Evolutionary conservation across 2,797 vertebrate species (phyloP).

Genomic region (Tachyglossus aculeatus): DNA sequence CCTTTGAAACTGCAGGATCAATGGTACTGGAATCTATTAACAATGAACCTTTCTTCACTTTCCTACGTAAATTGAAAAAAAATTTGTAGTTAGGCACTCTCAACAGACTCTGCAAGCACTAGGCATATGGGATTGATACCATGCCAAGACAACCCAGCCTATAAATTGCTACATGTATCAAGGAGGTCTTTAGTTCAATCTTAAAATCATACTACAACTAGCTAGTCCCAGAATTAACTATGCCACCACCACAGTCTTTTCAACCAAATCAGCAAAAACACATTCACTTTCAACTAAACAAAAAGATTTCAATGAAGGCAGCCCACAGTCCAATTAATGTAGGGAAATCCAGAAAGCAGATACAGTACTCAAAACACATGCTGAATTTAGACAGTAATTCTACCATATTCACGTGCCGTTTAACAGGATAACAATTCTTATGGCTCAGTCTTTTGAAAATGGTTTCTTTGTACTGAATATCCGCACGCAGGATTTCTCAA

Average conservation of each 20-base stretch:
- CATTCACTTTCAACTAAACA: slow-evolving; percentile 16
- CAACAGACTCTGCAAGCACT: slow-evolving; percentile 14
- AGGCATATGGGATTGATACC: neutral
- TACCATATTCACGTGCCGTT: too few relatives aligned
- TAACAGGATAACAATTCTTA: too few relatives aligned
- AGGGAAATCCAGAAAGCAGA: too few relatives aligned
- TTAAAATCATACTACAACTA: slow-evolving; percentile 13
- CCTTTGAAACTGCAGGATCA: slow-evolving; percentile 93
- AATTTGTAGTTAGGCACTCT: slow-evolving; percentile 18
- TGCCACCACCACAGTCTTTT: slow-evolving; percentile 25
- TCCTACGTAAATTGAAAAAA: slow-evolving; percentile 78
- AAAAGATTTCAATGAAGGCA: too few relatives aligned
- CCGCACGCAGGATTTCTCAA: too few relatives aligned
- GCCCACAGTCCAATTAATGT: too few relatives aligned
- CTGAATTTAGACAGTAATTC: too few relatives aligned
- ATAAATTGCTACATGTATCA: neutral
- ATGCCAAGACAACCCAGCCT: neutral
- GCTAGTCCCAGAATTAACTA: too few relatives aligned
- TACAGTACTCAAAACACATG: too few relatives aligned
- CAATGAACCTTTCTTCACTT: slow-evolving; percentile 96
- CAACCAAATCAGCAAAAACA: slow-evolving; percentile 29
- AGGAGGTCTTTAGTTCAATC: slow-evolving; percentile 5
- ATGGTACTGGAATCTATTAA: slow-evolving; percentile 99
- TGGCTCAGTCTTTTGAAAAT: too few relatives aligned
- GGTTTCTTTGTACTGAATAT: too few relatives aligned